Conservation (phyloP, 2,888 invertebrate species). For the Tiliacea citrago region DNA sequence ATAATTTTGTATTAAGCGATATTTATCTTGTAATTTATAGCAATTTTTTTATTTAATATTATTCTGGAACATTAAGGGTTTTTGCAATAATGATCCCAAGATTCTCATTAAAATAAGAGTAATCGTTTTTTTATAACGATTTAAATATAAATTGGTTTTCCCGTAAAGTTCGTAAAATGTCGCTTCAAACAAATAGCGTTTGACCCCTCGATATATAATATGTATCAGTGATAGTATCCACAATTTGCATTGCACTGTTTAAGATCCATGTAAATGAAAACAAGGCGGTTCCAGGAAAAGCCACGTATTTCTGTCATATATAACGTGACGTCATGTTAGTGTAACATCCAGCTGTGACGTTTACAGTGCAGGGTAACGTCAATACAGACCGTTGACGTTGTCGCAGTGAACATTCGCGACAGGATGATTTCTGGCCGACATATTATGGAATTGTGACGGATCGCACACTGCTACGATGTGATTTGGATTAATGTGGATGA, state of each 20-base stretch:
- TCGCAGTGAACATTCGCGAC: constrained; percentile 41
- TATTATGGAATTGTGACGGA: constrained; percentile 39
- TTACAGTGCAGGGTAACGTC: constrained; percentile 42
- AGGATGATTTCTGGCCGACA: constrained; percentile 63
- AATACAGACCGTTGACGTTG: constrained; percentile 56
- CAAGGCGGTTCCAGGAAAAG: not conserved
- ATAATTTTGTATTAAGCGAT: no score
- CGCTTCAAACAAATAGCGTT: no score
- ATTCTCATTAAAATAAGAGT: no score
- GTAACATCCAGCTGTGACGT: constrained; percentile 39
- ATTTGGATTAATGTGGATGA: constrained; percentile 35
- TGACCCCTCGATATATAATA: no score
- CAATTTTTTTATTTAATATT: no score
- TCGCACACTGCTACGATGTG: constrained; percentile 32
- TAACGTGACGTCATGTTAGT: constrained; percentile 16
- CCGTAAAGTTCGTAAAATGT: no score
- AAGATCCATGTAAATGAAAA: not conserved
- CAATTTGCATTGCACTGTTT: not conserved
- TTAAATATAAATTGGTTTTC: no score
- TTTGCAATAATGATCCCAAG: no score
- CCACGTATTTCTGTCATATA: constrained; percentile 5
- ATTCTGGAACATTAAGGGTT: no score
- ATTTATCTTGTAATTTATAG: no score
- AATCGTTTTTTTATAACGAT: no score
- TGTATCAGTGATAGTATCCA: not conserved